Percentiles rank a stretch among this genome's conserved stretches.
Evolutionary conservation across 1,140 invertebrate species (phyloP).

Genomic region (Drosophila pseudoananassae): DNA sequence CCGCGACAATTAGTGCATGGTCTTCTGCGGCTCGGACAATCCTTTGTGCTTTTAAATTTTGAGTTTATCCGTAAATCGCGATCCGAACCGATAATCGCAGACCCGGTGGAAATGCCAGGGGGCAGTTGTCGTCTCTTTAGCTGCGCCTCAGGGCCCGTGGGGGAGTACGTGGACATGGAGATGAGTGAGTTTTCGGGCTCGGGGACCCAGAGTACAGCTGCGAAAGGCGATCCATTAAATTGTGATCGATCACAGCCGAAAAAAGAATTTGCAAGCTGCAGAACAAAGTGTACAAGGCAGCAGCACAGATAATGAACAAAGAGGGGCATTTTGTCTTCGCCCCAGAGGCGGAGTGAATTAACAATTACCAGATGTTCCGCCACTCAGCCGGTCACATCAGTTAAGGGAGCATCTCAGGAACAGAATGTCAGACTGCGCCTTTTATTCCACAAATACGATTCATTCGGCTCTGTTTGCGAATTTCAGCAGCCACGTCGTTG

Average conservation of each 20-base stretch:
- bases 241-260: constrained; percentile 69
- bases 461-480: constrained; percentile 14
- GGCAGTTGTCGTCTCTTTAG: constrained; percentile 60
- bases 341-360: constrained; percentile 49
- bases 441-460: background rate
- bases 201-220: constrained; percentile 22
- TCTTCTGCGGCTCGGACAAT: constrained; percentile 32
- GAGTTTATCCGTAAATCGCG: background rate
- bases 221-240: constrained; percentile 64
- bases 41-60: constrained; percentile 14
- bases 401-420: constrained; percentile 9
- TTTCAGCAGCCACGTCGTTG: constrained; percentile 40
- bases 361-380: constrained; percentile 77
- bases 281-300: constrained; percentile 4
- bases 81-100: constrained; percentile 13
- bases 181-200: constrained; percentile 65
- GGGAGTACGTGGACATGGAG: constrained; percentile 69
- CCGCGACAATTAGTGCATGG: constrained; percentile 72
- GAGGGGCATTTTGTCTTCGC: constrained; percentile 67
- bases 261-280: constrained; percentile 54
- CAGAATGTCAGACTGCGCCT: constrained; percentile 53
- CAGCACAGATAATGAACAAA: constrained; percentile 63
- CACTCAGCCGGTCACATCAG: constrained; percentile 22
- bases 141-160: constrained; percentile 32
- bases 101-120: constrained; percentile 38